These are phyloP conservation scores for Nothocercus julius DNA, from an alignment of 2,113 vertebrate genomes.

Conservation along the genomic window DNA sequence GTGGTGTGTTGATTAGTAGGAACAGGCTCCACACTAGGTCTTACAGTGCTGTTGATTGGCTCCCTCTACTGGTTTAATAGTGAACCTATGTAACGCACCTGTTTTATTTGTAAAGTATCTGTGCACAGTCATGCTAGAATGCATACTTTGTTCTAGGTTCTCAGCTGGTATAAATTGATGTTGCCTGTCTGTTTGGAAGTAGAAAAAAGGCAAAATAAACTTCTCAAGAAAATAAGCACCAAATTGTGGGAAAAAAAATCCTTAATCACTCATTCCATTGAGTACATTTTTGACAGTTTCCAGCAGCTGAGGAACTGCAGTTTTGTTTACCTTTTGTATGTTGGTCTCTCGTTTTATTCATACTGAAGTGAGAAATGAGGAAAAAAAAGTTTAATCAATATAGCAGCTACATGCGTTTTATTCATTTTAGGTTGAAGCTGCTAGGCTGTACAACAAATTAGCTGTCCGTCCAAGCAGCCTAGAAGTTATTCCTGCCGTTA, in stretches of 20 bases:
- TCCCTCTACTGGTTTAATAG: constrained; percentile 22
- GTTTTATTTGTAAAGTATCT: background rate
- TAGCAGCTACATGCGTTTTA: background rate
- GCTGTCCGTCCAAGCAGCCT: constrained; percentile 89
- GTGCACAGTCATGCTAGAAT: background rate
- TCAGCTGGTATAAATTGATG: background rate
- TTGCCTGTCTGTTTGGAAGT: background rate
- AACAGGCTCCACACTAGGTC: background rate
- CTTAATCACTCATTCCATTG: rapidly evolving
- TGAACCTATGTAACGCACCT: background rate
- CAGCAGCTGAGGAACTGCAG: background rate
- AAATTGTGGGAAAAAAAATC: background rate
- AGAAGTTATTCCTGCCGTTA: constrained; percentile 85
- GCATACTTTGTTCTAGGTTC: background rate
- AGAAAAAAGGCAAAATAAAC: background rate
- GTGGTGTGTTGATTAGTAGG: background rate
- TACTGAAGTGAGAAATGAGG: background rate
- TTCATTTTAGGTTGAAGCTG: constrained; percentile 89
- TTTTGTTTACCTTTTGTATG: background rate
- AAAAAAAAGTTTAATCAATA: background rate
- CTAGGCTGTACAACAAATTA: constrained; percentile 93
- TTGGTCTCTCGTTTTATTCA: background rate
- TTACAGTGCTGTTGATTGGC: background rate
- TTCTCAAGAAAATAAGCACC: background rate
- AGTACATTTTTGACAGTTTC: background rate